Conservation (phyloP, 2,797 vertebrate genomes). For the Siniperca scherzeri region DNA sequence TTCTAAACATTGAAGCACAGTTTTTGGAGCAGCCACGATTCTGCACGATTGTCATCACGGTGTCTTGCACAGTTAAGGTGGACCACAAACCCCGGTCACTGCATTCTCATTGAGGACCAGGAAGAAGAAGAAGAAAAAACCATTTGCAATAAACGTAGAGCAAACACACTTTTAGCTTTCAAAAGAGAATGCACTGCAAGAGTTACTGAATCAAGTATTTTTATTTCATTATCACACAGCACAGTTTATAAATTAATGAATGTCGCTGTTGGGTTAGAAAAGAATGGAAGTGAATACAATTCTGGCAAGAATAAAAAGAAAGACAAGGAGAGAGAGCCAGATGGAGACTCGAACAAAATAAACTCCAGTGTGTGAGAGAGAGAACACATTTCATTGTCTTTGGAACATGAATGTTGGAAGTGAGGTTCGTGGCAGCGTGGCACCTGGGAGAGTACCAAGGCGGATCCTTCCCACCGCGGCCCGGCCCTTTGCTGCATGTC, state of each 20-base stretch:
- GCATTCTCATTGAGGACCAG: background rate
- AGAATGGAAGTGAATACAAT: background rate
- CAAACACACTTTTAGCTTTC: background rate
- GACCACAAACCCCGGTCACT: background rate
- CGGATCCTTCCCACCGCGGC: too few relatives aligned
- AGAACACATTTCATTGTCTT: background rate
- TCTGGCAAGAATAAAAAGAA: background rate
- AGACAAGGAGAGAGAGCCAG: background rate
- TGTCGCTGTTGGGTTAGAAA: background rate
- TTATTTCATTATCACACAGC: conserved; percentile 4
- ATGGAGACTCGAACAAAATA: background rate
- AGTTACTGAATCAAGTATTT: background rate
- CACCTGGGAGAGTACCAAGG: too few relatives aligned
- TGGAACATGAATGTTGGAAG: too few relatives aligned
- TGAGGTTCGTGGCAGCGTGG: too few relatives aligned
- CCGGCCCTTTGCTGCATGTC: too few relatives aligned
- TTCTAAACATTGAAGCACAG: too few relatives aligned
- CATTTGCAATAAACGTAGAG: background rate
- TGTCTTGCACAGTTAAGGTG: background rate
- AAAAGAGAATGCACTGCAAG: background rate
- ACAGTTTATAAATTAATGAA: conserved; percentile 11
- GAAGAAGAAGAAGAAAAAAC: background rate
- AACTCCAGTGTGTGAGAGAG: background rate
- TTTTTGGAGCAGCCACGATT: too few relatives aligned
- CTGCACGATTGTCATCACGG: too few relatives aligned